phyloP scores from a whole-genome alignment of 2,888 invertebrate genomes.

The Notocelia uddmanniana region DNA sequence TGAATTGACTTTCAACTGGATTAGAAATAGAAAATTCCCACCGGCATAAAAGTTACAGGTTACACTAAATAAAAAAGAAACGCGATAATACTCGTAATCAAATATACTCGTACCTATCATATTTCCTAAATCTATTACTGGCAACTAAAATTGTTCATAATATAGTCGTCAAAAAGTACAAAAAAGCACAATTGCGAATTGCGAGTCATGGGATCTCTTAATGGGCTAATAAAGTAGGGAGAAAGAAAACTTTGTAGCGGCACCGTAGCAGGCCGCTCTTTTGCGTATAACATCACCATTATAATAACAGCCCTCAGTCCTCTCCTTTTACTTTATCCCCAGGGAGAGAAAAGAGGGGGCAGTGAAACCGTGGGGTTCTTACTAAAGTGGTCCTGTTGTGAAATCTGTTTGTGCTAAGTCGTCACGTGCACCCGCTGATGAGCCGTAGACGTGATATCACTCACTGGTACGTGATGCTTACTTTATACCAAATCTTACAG shows the following conservation, averaged over 20 bases:
- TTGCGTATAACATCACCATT: slow-evolving; percentile 79
- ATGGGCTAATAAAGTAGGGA: slow-evolving; percentile 82
- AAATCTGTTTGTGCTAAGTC: slow-evolving; percentile 85
- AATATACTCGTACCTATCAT: not conserved
- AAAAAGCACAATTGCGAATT: slow-evolving; percentile 74
- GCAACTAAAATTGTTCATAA: slow-evolving; percentile 63
- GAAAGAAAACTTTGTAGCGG: slow-evolving; percentile 78
- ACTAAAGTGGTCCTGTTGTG: slow-evolving; percentile 70
- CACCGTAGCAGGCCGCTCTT: slow-evolving; percentile 69
- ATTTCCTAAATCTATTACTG: slow-evolving; percentile 9
- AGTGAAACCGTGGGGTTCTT: slow-evolving; percentile 59
- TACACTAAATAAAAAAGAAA: not conserved
- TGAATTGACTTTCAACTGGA: slow-evolving; percentile 23
- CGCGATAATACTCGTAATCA: not conserved
- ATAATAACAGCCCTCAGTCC: slow-evolving; percentile 60
- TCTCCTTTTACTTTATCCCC: slow-evolving; percentile 56
- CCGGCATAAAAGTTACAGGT: not conserved
- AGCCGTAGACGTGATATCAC: slow-evolving; percentile 85
- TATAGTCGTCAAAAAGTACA: slow-evolving; percentile 73
- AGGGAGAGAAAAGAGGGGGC: slow-evolving; percentile 48
- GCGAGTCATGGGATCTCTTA: slow-evolving; percentile 81
- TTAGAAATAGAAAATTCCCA: slow-evolving; percentile 5
- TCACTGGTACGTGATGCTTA: slow-evolving; percentile 81
- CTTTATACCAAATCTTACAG: slow-evolving; percentile 75
- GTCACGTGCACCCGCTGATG: slow-evolving; percentile 85